Conservation (phyloP, 2,888 invertebrate species). For the Nomada goodeniana region DNA sequence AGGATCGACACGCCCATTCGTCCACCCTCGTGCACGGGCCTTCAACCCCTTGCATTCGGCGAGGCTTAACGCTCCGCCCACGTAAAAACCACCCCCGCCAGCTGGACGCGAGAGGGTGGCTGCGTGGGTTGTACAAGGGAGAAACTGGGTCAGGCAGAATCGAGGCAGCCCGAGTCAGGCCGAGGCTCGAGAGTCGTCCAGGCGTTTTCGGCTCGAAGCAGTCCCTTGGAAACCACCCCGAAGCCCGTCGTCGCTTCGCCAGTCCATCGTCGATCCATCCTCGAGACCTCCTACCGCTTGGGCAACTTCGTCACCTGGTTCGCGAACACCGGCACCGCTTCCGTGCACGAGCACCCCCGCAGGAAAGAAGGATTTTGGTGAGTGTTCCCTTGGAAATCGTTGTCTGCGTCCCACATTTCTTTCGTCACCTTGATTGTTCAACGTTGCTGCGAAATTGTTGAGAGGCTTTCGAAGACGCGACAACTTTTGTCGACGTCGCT, state of each 20-base stretch:
- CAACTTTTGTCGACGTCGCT: no score
- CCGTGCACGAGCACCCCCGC: background rate
- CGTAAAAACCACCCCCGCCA: constrained; percentile 72
- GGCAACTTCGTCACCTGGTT: constrained; percentile 40
- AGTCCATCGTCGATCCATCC: constrained; percentile 65
- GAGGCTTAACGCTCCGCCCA: constrained; percentile 68
- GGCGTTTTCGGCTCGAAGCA: constrained; percentile 73
- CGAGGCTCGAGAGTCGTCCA: constrained; percentile 74
- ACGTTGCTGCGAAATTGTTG: background rate
- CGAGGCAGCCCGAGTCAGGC: constrained; percentile 74
- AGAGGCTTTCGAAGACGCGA: background rate
- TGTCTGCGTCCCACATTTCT: background rate
- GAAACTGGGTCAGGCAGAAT: constrained; percentile 80
- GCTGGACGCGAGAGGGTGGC: constrained; percentile 50
- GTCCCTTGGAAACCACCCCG: constrained; percentile 83
- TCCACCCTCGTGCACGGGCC: constrained; percentile 50
- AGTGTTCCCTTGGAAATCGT: constrained; percentile 10
- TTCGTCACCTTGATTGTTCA: background rate
- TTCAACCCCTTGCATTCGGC: constrained; percentile 25
- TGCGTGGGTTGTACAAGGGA: constrained; percentile 67
- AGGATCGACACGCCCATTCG: constrained; percentile 73
- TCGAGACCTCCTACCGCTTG: constrained; percentile 35
- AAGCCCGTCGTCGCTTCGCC: constrained; percentile 73
- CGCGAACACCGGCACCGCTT: constrained; percentile 8
- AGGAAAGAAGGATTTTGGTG: constrained; percentile 41